Percentiles rank a stretch among this genome's conserved stretches.
phyloP scores from a whole-genome alignment of 1,140 invertebrate genomes.

The Lethrus apterus region DNA sequence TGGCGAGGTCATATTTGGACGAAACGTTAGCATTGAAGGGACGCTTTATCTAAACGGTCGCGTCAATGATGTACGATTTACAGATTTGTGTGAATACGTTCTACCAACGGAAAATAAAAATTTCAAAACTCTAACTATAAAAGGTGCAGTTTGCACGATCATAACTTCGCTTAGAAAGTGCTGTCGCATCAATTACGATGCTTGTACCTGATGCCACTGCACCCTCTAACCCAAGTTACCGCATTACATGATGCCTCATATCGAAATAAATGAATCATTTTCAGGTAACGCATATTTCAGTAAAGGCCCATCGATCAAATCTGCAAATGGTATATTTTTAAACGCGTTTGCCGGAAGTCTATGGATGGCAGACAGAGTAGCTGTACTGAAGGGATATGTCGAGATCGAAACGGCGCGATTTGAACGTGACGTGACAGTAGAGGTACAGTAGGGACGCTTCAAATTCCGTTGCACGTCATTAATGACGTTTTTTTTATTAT shows the following conservation, averaged over 20 bases:
- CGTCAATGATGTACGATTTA: background rate
- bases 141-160: too few species aligned
- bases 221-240: too few species aligned
- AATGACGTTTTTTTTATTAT: background rate
- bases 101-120: too few species aligned
- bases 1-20: background rate
- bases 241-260: too few species aligned
- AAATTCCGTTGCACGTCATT: background rate
- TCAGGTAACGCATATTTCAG: constrained; percentile 27
- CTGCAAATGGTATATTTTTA: constrained; percentile 20
- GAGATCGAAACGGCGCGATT: constrained; percentile 26
- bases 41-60: background rate
- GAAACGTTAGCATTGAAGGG: background rate
- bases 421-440: constrained; percentile 24
- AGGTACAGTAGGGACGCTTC: too few species aligned
- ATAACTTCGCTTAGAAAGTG: too few species aligned
- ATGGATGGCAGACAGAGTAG: constrained; percentile 30
- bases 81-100: background rate
- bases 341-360: constrained; percentile 21
- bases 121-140: too few species aligned
- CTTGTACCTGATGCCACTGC: too few species aligned
- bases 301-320: constrained; percentile 26
- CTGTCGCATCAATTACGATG: too few species aligned
- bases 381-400: constrained; percentile 21
- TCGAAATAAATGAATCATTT: too few species aligned